These are phyloP conservation scores for Neuroterus valhalla DNA, from an alignment of 1,140 invertebrate genomes.

Conservation along the genomic window DNA sequence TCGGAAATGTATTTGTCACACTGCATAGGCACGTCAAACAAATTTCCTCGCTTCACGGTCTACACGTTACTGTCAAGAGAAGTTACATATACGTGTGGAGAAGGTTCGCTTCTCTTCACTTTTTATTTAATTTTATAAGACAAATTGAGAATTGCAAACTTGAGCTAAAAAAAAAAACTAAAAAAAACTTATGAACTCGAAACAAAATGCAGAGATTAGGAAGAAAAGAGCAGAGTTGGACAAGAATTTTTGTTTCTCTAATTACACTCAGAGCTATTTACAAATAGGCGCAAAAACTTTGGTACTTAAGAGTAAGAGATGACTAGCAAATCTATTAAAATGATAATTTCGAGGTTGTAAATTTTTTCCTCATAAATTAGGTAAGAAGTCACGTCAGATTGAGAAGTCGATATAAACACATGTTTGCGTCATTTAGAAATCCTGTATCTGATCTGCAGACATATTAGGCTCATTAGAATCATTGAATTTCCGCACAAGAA, in stretches of 20 bases:
- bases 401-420: neutral
- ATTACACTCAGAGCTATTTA: no score
- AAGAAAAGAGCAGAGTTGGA: no score
- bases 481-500: no score
- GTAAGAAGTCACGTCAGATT: neutral
- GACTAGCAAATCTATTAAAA: no score
- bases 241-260: no score
- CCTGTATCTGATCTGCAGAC: neutral
- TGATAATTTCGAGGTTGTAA: no score
- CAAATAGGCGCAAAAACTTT: no score
- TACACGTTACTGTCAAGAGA: slow-evolving; percentile 6
- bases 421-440: neutral
- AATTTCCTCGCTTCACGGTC: slow-evolving; percentile 33
- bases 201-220: no score
- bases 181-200: no score
- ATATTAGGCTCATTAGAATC: no score
- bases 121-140: slow-evolving; percentile 14
- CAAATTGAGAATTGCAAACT: neutral
- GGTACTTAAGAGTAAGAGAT: no score
- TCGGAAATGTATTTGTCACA: slow-evolving; percentile 31
- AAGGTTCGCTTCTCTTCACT: slow-evolving; percentile 28
- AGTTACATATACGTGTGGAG: slow-evolving; percentile 8
- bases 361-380: neutral
- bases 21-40: slow-evolving; percentile 13
- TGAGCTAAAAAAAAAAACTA: no score